Evolutionary conservation across 2,113 vertebrate species (phyloP), one percentile per base, ranked within the genome.

Genomic region (Pantherophis guttatus): DNA sequence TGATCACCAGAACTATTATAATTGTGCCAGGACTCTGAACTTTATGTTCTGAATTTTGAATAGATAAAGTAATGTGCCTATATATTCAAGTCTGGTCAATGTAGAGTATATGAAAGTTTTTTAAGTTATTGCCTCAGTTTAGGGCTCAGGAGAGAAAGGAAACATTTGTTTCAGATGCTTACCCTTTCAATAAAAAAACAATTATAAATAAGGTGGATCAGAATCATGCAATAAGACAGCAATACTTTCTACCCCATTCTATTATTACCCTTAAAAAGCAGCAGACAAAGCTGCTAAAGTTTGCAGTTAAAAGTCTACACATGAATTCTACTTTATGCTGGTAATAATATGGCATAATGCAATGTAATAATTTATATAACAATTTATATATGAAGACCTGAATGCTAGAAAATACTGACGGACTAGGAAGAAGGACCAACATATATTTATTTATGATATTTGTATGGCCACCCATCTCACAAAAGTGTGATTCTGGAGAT

Each of bases 1-100:
- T 91, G 13, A 24, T 96, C 96, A 93, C 54, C 75, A 94, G 15
- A 94, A 54, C 92, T 94, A 95, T 7, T 39, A 11, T 24, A 95
- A 92, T 70, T 52, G 91, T 94, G 93, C 91, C 87, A 93, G 53
- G 91, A 92, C 0, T 62, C 3, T 62, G 2, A 93, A 92, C 19
- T 21, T 93, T 93, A 48, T 58, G 21, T 91, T 90, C 62, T 93
- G 92, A 88, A 90, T 93, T 91, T 39, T 39, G 87, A 92, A n/a
- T 93, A 86, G 50, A 94, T 88, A 62, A 93, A 94, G 88, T 92
- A 17, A 90, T 95, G 65, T 65, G 55, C 44, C 0, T 44, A 8
- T 90, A 48, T 19, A 86, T 0, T 81, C 0, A 24, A 88, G 26
- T 81, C 3, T 92, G 59, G 44, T 15, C 86, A 12, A 90, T 21